Percentiles rank a stretch among this genome's conserved stretches.
Conservation (phyloP, 1,140 invertebrate species). For the Drosophila miranda region DNA sequence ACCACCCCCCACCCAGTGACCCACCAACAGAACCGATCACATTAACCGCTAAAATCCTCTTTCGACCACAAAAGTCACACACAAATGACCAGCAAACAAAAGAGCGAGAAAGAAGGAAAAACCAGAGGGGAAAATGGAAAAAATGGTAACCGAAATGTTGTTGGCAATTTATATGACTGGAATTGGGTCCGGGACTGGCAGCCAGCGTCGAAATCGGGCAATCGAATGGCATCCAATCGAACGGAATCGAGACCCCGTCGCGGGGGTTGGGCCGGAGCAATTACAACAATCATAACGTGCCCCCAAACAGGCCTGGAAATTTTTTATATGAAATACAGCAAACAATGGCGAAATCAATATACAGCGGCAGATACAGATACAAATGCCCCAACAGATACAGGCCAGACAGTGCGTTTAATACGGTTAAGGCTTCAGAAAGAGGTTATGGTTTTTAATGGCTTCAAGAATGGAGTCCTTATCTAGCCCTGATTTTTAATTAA, state of each 20-base stretch:
- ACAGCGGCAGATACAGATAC: constrained; percentile 17
- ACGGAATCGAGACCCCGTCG: constrained; percentile 18
- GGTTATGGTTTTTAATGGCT: no score
- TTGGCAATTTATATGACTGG: constrained; percentile 46
- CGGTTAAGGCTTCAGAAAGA: not conserved
- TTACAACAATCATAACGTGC: constrained; percentile 58
- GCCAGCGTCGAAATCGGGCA: constrained; percentile 25
- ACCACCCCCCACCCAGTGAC: constrained; percentile 2
- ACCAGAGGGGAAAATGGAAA: constrained; percentile 21
- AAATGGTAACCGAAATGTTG: constrained; percentile 41
- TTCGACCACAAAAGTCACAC: constrained; percentile 52
- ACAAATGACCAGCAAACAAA: constrained; percentile 40
- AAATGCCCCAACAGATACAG: constrained; percentile 2
- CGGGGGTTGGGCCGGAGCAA: constrained; percentile 27
- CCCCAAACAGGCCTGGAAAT: constrained; percentile 14
- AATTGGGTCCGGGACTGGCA: no score
- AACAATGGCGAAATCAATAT: constrained; percentile 40
- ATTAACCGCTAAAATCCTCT: constrained; percentile 57
- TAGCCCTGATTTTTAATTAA: not conserved
- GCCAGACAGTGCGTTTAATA: constrained; percentile 1
- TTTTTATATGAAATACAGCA: constrained; percentile 43
- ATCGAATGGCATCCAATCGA: constrained; percentile 46
- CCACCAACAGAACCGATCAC: constrained; percentile 22
- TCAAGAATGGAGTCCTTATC: no score
- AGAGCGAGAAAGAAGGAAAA: not conserved